A percentile compares a stretch with the other conserved stretches of the same genome.
These are phyloP conservation scores for Taxidea taxus DNA, from an alignment of 2,113 vertebrate species.

Conservation along the genomic window DNA sequence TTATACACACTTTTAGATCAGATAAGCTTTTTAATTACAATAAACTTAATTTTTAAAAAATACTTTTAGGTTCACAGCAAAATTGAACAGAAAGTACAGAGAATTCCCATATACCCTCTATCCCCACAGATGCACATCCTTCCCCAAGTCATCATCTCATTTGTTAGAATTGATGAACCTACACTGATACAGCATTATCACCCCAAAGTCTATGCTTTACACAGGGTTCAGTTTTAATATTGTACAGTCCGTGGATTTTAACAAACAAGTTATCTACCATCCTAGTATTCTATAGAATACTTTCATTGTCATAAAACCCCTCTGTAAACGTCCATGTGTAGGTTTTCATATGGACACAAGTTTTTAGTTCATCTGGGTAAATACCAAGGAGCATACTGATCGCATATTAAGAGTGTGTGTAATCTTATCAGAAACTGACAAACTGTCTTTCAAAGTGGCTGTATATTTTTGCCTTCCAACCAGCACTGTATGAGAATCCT, in stretches of 20 bases:
- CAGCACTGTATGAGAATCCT: neutral
- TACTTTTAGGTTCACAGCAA: neutral
- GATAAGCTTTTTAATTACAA: neutral
- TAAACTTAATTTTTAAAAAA: neutral
- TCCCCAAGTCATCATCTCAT: neutral
- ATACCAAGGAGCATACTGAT: neutral
- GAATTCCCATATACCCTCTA: neutral
- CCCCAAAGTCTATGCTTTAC: neutral
- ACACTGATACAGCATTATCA: neutral
- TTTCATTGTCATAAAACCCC: neutral
- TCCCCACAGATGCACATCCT: neutral
- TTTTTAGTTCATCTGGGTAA: neutral
- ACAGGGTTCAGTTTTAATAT: neutral
- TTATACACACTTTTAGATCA: neutral
- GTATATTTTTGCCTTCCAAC: neutral
- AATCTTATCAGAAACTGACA: neutral
- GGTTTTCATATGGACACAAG: neutral
- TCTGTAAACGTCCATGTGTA: neutral
- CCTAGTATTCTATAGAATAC: neutral
- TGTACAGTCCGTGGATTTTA: neutral
- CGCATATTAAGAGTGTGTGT: neutral
- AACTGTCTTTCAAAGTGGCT: neutral
- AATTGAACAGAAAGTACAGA: neutral
- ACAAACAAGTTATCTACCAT: neutral
- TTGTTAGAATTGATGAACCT: neutral